phyloP scores from a whole-genome alignment of 92 coral and sea anemone genomes.

The Zoanthus sociatus region DNA sequence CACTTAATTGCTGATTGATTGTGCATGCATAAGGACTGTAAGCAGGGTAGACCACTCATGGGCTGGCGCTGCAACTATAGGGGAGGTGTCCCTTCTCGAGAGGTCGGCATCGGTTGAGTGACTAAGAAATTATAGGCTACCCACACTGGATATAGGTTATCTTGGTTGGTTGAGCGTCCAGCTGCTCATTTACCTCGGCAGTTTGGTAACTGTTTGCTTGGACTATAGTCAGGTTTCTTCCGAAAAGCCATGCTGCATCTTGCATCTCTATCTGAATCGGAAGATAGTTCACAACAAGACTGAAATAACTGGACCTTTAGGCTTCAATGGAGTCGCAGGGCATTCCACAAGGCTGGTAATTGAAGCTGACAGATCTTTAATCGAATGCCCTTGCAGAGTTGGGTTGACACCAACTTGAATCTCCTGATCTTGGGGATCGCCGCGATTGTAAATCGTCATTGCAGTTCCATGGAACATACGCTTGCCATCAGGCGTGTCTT shows the following conservation, averaged over 20 bases:
- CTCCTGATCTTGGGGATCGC: constrained; percentile 45
- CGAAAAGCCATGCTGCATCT: constrained; percentile 66
- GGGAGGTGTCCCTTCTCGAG: constrained; percentile 51
- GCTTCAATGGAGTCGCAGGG: constrained; percentile 66
- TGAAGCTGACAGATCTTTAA: constrained; percentile 65
- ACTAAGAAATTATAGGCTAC: constrained; percentile 71
- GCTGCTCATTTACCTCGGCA: constrained; percentile 36
- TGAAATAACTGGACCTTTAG: constrained; percentile 47
- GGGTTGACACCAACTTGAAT: constrained; percentile 51
- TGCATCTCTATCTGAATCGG: constrained; percentile 45
- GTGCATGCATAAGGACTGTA: constrained; percentile 37
- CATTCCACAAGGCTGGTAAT: constrained; percentile 66
- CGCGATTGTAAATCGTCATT: too few relatives aligned
- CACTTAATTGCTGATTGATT: background rate
- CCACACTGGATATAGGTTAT: constrained; percentile 58
- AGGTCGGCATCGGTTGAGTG: constrained; percentile 45
- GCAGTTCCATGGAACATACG: background rate
- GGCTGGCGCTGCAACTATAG: constrained; percentile 55
- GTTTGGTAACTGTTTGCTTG: constrained; percentile 26
- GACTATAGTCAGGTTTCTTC: constrained; percentile 39
- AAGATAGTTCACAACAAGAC: constrained; percentile 42
- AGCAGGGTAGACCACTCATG: constrained; percentile 51
- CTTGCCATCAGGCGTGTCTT: constrained; percentile 70
- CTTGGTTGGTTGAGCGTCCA: constrained; percentile 4
- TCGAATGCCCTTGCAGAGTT: constrained; percentile 50